phyloP scores from a whole-genome alignment of 2,113 vertebrate genomes.

The Arizona elegans region DNA sequence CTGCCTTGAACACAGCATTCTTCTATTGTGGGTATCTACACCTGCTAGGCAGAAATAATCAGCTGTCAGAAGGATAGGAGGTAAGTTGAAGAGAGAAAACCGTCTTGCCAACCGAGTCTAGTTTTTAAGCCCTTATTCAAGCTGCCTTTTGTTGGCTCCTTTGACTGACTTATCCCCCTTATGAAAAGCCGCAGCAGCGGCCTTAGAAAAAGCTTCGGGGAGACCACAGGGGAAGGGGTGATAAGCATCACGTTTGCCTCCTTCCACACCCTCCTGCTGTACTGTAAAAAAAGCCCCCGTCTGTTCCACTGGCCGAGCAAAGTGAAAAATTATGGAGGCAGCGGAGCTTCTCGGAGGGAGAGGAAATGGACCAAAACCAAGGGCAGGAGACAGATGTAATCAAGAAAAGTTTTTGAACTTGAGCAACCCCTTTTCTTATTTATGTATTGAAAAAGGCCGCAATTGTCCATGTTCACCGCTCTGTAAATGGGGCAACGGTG shows the following conservation, averaged over 20 bases:
- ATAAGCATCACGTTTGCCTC: not conserved
- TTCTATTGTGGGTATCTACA: conserved; percentile 53
- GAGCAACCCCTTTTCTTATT: not conserved
- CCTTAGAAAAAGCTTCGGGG: not conserved
- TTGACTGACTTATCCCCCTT: not conserved
- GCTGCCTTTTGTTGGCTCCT: conserved; percentile 3
- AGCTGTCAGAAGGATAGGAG: conserved; percentile 3
- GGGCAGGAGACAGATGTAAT: conserved; percentile 2
- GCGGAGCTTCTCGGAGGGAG: conserved; percentile 16
- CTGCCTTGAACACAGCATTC: conserved; percentile 20
- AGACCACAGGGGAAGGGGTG: not conserved
- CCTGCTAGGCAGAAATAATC: conserved; percentile 66
- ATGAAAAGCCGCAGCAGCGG: conserved; percentile 21
- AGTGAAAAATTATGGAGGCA: conserved; percentile 19
- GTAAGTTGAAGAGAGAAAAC: not conserved
- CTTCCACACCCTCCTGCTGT: not conserved
- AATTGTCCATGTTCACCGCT: not conserved
- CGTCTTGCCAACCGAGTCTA: not conserved
- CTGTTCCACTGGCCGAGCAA: conserved; percentile 56
- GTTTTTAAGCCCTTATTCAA: conserved; percentile 33
- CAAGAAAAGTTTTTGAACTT: conserved; percentile 31
- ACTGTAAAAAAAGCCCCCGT: conserved; percentile 24
- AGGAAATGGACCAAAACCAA: conserved; percentile 43
- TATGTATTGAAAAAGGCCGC: not conserved
- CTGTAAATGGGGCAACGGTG: not conserved